Evolutionary conservation across 1,140 invertebrate genomes (phyloP), one percentile per base, ranked within the genome.

Genomic region (Sinonovacula constricta): DNA sequence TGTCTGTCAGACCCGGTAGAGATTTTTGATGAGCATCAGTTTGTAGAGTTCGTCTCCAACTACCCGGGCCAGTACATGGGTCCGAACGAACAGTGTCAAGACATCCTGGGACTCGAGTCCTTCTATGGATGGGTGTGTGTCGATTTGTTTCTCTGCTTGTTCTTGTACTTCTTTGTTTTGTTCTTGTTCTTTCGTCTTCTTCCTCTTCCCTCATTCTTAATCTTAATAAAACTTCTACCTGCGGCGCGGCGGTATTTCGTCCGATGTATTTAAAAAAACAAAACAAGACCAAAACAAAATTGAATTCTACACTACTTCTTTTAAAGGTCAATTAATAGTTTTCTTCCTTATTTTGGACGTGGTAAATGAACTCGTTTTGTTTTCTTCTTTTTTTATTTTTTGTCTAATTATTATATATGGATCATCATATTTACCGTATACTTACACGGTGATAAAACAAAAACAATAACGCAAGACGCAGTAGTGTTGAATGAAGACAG

Each of bases 41-140:
- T 68, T 0, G 60, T 67, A 0, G 56, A 72, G 45, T 72, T 81
- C 12, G 36, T 78, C 0, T 53, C 39, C 5, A 45, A 49, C 15
- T 63, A 69, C 18, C 81, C 83, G 26, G 85, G 85, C 5, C 79
- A 84, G 33, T 63, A 75, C 3, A 65, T 65, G 15, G 53, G 45
- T 1, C 83, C 81, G 18, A 83, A 86, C 53, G 71, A 83, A 51
- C 85, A 86, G 65, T 86, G 85, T 63, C 79, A 78, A 26, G 70
- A 83, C 49, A 81, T 81, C 26, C 79, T 81, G 39, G 85, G 85
- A 3, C 30, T 67, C 24, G 53, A 65, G n/a, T 84, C 85, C n/a
- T 84, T 72, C 69, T 74, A 84, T 33, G 82, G 83, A 62, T 81
- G 80, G 72, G 85, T 86, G 66, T 18, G 0, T 56, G 75, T 65